A percentile compares a stretch with the other conserved stretches of the same genome.
These are phyloP conservation scores for Aromia moschata DNA, from an alignment of 2,888 invertebrate genomes.

Conservation along the genomic window DNA sequence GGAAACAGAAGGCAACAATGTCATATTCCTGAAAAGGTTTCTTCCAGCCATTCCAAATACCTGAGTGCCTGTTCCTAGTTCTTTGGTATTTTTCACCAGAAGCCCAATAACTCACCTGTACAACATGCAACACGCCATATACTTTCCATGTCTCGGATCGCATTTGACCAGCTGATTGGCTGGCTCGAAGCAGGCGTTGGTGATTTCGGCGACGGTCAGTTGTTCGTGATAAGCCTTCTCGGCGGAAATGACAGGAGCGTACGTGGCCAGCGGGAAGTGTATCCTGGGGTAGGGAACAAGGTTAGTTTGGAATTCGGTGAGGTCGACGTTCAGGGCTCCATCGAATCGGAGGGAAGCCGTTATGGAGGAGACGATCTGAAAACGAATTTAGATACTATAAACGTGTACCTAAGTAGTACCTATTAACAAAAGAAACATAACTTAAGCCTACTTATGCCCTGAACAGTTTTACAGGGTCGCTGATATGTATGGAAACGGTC, in stretches of 20 bases:
- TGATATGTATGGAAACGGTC: too few species aligned
- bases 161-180: conserved; percentile 95
- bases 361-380: conserved; percentile 89
- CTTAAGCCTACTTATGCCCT: too few species aligned
- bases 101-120: conserved; percentile 67
- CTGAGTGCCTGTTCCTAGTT: too few species aligned
- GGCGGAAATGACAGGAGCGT: conserved; percentile 91
- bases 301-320: conserved; percentile 94
- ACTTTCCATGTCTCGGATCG: conserved; percentile 89
- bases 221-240: conserved; percentile 95
- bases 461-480: too few species aligned
- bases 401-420: too few species aligned
- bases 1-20: too few species aligned
- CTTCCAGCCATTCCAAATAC: too few species aligned
- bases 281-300: conserved; percentile 95
- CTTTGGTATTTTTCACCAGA: too few species aligned
- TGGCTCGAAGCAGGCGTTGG: conserved; percentile 94
- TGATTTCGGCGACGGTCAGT: conserved; percentile 89
- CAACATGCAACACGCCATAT: conserved; percentile 95
- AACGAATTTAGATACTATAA: too few species aligned
- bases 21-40: too few species aligned
- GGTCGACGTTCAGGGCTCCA: conserved; percentile 91
- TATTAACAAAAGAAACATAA: too few species aligned
- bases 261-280: conserved; percentile 92
- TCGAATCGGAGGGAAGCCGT: conserved; percentile 93